A percentile compares a stretch with the other conserved stretches of the same genome.
These are phyloP conservation scores for Electrona antarctica DNA, from an alignment of 2,113 vertebrate species.

Conservation along the genomic window DNA sequence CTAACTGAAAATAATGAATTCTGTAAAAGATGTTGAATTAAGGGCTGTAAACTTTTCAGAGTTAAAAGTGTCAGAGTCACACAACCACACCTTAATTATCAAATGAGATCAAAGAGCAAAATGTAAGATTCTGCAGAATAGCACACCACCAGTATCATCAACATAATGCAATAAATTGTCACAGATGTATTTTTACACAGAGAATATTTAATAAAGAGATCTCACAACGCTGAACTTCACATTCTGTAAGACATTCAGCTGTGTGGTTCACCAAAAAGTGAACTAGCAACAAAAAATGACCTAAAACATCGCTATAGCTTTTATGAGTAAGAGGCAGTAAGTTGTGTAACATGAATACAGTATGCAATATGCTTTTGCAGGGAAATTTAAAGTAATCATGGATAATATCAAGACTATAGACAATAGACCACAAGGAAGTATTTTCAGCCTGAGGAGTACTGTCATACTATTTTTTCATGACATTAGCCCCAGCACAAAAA, in stretches of 20 bases:
- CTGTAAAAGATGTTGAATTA: background rate
- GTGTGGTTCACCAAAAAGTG: background rate
- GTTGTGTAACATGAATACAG: no score
- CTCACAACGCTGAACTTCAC: background rate
- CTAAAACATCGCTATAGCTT: no score
- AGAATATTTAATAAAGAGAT: no score
- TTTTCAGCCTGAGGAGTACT: no score
- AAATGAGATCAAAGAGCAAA: constrained; percentile 19
- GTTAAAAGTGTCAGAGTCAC: constrained; percentile 3
- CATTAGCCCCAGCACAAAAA: no score
- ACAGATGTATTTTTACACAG: background rate
- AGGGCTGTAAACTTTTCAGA: constrained; percentile 2
- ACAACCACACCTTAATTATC: constrained; percentile 52
- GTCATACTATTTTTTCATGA: no score
- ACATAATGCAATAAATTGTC: background rate
- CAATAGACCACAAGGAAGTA: no score
- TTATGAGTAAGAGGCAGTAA: no score
- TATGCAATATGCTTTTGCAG: no score
- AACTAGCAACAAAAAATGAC: background rate
- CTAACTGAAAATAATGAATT: constrained; percentile 12
- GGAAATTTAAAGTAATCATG: no score
- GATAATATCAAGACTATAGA: no score
- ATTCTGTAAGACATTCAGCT: background rate
- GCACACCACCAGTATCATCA: no score
- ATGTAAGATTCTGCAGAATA: constrained; percentile 8